Evolutionary conservation across 2,797 vertebrate genomes (phyloP).

Genomic region (Poecilia picta): DNA sequence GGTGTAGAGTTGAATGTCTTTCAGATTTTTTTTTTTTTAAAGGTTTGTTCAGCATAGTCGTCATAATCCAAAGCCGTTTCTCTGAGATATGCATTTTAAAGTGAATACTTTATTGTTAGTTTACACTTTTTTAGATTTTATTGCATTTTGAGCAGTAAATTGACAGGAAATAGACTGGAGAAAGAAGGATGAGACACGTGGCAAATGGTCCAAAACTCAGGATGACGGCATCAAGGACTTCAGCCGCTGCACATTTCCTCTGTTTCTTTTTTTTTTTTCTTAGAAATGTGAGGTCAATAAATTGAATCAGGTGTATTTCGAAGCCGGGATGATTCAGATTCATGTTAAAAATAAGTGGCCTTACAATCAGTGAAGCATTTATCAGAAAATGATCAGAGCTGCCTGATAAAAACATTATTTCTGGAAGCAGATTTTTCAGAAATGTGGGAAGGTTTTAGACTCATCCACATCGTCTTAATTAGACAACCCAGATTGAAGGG

Average conservation of each 20-base stretch:
- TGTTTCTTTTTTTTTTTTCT: not conserved
- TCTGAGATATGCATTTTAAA: not conserved
- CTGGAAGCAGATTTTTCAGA: not conserved
- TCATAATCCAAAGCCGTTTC: not conserved
- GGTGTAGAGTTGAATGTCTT: too few species aligned
- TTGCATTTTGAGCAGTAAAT: not conserved
- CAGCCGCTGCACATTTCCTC: not conserved
- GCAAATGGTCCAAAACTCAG: not conserved
- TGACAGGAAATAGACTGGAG: not conserved
- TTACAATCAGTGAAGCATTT: not conserved
- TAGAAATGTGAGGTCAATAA: not conserved
- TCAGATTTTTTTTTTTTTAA: not conserved
- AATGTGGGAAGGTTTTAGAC: not conserved
- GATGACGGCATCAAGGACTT: not conserved
- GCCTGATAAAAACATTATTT: not conserved
- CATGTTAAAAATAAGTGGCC: not conserved
- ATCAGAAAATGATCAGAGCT: not conserved
- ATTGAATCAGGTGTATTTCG: not conserved
- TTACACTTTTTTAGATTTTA: not conserved
- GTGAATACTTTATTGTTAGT: not conserved
- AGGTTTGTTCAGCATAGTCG: not conserved
- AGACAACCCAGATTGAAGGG: not conserved
- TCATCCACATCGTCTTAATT: not conserved
- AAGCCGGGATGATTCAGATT: not conserved
- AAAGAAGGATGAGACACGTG: not conserved